Evolutionary conservation across 2,113 vertebrate genomes (phyloP).

Genomic region (Plotosus lineatus): DNA sequence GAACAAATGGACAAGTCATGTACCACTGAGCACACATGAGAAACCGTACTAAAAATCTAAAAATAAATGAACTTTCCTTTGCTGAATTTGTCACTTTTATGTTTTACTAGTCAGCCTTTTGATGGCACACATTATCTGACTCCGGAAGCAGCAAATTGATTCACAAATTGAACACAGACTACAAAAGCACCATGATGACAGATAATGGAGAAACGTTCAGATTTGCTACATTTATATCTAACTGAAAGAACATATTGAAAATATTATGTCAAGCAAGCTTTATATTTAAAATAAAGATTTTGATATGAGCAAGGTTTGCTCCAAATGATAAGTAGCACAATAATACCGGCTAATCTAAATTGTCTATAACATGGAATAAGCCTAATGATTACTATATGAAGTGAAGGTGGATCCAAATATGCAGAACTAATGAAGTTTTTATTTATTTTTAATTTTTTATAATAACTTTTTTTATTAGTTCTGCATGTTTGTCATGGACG

Average conservation of each 20-base stretch:
- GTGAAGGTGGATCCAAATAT: no score
- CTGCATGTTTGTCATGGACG: no score
- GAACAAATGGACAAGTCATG: background rate
- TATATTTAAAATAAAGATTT: background rate
- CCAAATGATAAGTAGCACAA: background rate
- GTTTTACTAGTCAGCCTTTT: background rate
- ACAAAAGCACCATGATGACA: conserved; percentile 9
- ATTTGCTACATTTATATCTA: background rate
- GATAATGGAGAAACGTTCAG: background rate
- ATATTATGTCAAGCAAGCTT: background rate
- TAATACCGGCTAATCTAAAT: background rate
- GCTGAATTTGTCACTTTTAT: conserved; percentile 12
- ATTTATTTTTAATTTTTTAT: no score
- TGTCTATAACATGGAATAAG: background rate
- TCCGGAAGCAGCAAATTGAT: conserved; percentile 2
- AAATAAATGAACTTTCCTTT: conserved; percentile 26
- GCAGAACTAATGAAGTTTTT: no score
- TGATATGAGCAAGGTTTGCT: background rate
- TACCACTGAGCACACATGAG: background rate
- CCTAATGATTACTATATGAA: no score
- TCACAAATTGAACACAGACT: conserved; percentile 18
- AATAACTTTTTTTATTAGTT: no score
- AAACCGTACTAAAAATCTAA: background rate
- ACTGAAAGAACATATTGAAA: background rate
- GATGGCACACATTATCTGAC: conserved; percentile 14